Evolutionary conservation across 2,888 invertebrate genomes (phyloP).

Genomic region (Drosophila prolongata): DNA sequence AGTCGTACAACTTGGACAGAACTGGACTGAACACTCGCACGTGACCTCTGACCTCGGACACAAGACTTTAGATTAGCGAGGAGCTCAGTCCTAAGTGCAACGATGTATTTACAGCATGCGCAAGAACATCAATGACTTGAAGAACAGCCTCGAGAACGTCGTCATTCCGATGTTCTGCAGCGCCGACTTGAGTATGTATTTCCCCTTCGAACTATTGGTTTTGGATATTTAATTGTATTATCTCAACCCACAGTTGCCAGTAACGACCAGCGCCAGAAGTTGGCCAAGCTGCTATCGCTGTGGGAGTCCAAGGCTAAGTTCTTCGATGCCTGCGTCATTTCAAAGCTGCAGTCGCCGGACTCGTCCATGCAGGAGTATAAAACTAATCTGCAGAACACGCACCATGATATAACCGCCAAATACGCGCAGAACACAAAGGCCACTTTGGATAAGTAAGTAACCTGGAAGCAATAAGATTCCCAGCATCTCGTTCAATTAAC

Average conservation of each 20-base stretch:
- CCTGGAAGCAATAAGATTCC: not conserved
- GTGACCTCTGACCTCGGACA: constrained; percentile 10
- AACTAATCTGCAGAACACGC: constrained; percentile 92
- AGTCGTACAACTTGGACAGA: not conserved
- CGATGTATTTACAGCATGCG: constrained; percentile 90
- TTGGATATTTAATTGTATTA: not conserved
- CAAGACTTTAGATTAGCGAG: constrained; percentile 10
- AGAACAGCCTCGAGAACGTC: constrained; percentile 96
- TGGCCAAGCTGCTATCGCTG: constrained; percentile 95
- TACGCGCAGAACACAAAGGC: constrained; percentile 92
- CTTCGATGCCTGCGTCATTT: constrained; percentile 92
- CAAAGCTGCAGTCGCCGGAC: constrained; percentile 94
- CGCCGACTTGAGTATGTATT: constrained; percentile 89
- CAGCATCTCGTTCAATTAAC: rapidly evolving
- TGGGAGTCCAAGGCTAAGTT: constrained; percentile 99
- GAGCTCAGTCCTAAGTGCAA: constrained; percentile 49
- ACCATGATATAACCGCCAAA: constrained; percentile 91
- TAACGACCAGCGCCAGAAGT: constrained; percentile 94
- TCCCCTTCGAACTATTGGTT: not conserved
- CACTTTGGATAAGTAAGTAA: constrained; percentile 90
- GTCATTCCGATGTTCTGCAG: constrained; percentile 99
- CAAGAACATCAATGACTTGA: constrained; percentile 97
- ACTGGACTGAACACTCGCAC: not conserved
- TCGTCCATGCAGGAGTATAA: constrained; percentile 96
- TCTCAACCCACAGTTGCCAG: constrained; percentile 88